Evolutionary conservation across 2,113 vertebrate genomes (phyloP).

Genomic region (Nanger granti): DNA sequence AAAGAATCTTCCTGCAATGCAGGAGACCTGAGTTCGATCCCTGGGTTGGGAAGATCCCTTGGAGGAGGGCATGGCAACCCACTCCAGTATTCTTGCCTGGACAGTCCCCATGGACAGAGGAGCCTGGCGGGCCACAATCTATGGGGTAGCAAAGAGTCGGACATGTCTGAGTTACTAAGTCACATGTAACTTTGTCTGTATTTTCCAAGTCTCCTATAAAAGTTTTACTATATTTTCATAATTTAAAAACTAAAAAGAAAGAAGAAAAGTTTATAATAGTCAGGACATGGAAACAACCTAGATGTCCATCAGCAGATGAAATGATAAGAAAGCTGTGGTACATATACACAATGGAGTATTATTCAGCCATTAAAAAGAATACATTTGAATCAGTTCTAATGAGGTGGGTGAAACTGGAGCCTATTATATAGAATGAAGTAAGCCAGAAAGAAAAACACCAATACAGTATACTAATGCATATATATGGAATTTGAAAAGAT

Average conservation of each 20-base stretch:
- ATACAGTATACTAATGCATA: no score
- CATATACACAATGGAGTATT: no score
- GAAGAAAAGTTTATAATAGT: no score
- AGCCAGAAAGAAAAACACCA: no score
- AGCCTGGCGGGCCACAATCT: neutral
- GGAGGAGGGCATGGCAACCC: neutral
- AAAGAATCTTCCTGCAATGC: neutral
- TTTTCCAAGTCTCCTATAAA: neutral
- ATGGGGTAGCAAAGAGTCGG: neutral
- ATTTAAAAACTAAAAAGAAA: neutral
- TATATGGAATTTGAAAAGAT: no score
- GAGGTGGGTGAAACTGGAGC: no score
- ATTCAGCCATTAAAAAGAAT: no score
- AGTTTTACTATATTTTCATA: neutral
- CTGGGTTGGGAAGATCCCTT: neutral
- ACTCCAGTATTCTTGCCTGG: neutral
- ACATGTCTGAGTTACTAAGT: neutral
- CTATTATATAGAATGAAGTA: no score
- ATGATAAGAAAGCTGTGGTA: no score
- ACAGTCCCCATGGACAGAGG: neutral
- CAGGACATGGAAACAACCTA: no score
- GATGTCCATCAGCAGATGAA: no score
- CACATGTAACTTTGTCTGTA: neutral
- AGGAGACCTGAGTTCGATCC: neutral
- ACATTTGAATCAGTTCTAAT: no score